Base-by-base conservation (phyloP, 2,888 invertebrate genomes). In the Chironomus tentans region DNA sequence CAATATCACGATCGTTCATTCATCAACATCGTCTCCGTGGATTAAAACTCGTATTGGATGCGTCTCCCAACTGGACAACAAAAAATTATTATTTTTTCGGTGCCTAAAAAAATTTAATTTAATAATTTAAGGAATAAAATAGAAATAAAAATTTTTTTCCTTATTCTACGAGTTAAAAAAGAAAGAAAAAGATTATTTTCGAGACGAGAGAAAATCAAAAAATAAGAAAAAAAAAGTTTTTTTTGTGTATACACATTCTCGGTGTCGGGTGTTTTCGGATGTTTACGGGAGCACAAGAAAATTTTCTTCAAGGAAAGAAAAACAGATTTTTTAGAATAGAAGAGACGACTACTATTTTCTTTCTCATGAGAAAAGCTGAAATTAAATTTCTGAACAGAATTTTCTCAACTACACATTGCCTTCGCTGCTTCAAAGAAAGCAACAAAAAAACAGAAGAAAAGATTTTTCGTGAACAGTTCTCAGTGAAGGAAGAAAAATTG, bases 1-100 rank as follows among this genome's bases (percentile, higher is more conserved):
- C 73, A 65, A 62, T 73, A 73, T 73, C 73, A 73, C 62, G 74
- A 74, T 74, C 74, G 74, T 74, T 74, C 74, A 74, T 74, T 74
- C 74, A 74, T 74, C 74, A 74, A 74, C 74, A 62, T 74, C 74
- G 74, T 74, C 74, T 74, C 74, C 47, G 74, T 74, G 74, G 74
- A 68, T 68, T 74, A 47, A 65, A 68, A 48, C 65, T 74, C 65
- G 24, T 72, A 50, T 70, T 50, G 48, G 70, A 50, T 70, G 62
- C 62, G 62, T 70, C 65, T 73, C 15, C 13, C 18, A 15, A 56
- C 15, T 56, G 56, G 15, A 18, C 56, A 18, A 18, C 7, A 15
- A 56, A 56, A 56, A 56, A 18, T 5, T 18, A 18, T 10, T 38
- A 10, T n/a, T 56, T 56, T n/a, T 56, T 56, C 18, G 18, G 38